Evolutionary conservation across 2,797 vertebrate species (phyloP).

Genomic region (Cynodonichthys magdalenae): DNA sequence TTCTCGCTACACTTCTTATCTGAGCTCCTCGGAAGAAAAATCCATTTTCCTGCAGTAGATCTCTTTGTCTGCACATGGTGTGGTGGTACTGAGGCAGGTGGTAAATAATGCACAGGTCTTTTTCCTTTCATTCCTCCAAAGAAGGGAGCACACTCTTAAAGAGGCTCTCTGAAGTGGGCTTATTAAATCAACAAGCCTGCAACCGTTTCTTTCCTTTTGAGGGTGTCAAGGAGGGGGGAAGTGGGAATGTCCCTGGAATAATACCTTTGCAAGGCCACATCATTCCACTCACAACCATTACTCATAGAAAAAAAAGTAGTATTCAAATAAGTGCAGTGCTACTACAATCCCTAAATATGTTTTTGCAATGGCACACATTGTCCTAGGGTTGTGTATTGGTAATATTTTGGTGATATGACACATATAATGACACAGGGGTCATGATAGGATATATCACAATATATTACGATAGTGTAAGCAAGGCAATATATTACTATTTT

Average conservation of each 20-base stretch:
- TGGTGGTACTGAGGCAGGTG: conserved; percentile 53
- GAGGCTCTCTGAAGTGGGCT: conserved; percentile 64
- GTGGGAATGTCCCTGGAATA: conserved; percentile 34
- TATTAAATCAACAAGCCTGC: conserved; percentile 66
- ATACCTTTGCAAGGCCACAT: conserved; percentile 25
- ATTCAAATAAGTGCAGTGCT: conserved; percentile 29
- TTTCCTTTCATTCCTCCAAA: conserved; percentile 62
- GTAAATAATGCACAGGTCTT: conserved; percentile 84
- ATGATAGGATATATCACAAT: no score
- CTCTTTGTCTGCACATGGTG: conserved; percentile 66
- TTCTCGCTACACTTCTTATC: conserved; percentile 45
- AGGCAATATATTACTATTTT: no score
- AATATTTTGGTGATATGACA: no score
- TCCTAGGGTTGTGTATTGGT: no score
- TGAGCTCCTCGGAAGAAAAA: conserved; percentile 64
- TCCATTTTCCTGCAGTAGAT: conserved; percentile 66
- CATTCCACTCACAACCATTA: conserved; percentile 13
- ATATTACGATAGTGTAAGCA: no score
- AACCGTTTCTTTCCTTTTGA: conserved; percentile 33
- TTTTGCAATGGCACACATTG: conserved; percentile 27
- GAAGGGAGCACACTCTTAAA: conserved; percentile 45
- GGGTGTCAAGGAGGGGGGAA: conserved; percentile 10
- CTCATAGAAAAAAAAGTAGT: conserved; percentile 33
- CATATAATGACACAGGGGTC: no score
- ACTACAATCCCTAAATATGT: conserved; percentile 18